Evolutionary conservation across 2,113 vertebrate genomes (phyloP).

Genomic region (Istiophorus platypterus): DNA sequence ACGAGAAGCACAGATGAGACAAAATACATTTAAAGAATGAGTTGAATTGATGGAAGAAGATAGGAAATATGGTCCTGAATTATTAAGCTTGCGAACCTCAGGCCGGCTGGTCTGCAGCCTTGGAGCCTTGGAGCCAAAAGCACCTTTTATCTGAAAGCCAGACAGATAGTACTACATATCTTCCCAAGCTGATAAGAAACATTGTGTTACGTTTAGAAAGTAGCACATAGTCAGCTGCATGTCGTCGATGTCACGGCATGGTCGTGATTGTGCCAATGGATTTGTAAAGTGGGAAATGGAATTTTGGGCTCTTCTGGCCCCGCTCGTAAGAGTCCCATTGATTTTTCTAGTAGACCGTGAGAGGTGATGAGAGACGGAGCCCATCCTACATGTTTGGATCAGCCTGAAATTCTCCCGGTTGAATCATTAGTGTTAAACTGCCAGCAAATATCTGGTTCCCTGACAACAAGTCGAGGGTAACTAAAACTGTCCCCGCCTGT

Average conservation of each 20-base stretch:
- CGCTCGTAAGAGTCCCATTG: neutral
- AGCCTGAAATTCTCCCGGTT: neutral
- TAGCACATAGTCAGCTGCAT: neutral
- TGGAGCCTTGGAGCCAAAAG: constrained; percentile 28
- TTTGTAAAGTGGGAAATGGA: constrained; percentile 13
- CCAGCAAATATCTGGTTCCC: neutral
- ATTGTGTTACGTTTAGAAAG: constrained; percentile 13
- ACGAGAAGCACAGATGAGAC: constrained; percentile 22
- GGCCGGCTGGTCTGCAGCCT: constrained; percentile 15
- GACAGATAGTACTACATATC: constrained; percentile 19
- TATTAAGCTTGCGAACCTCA: constrained; percentile 44
- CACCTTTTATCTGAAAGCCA: constrained; percentile 54
- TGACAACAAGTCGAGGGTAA: neutral
- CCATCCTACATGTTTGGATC: neutral
- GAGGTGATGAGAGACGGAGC: neutral
- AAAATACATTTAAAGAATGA: constrained; percentile 55
- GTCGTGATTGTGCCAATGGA: constrained; percentile 13
- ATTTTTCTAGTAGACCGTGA: neutral
- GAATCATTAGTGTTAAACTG: neutral
- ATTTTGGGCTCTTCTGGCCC: neutral
- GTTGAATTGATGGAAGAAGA: constrained; percentile 51
- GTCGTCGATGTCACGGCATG: neutral
- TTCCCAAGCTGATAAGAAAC: constrained; percentile 31
- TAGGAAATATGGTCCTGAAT: constrained; percentile 44
- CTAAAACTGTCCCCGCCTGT: no score